Percentiles rank a stretch among this genome's conserved stretches.
These are phyloP conservation scores for Pseudococcus viburni DNA, from an alignment of 2,888 invertebrate species.

Conservation along the genomic window DNA sequence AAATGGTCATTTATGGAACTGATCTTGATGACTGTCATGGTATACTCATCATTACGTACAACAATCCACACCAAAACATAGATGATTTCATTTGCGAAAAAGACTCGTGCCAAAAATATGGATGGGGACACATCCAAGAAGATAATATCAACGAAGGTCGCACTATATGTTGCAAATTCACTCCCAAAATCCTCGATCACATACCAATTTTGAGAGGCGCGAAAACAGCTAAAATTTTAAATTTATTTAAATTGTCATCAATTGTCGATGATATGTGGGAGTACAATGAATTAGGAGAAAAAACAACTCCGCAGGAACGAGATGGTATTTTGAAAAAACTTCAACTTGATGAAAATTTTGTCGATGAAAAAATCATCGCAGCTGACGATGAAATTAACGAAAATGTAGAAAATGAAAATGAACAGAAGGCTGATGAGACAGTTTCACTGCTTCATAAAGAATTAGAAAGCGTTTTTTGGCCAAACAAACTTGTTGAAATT, in stretches of 20 bases:
- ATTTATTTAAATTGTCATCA: neutral
- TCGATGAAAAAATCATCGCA: no score
- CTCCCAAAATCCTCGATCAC: neutral
- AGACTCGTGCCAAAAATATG: neutral
- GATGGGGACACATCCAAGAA: neutral
- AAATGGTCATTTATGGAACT: neutral
- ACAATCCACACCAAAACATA: neutral
- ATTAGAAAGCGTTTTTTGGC: no score
- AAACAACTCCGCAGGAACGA: no score
- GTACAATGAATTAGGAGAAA: no score
- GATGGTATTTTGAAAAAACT: no score
- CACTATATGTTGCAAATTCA: slow-evolving; percentile 1
- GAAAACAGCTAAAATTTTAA: neutral
- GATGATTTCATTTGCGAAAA: neutral
- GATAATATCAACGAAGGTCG: neutral
- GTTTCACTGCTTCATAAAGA: no score
- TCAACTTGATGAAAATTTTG: no score
- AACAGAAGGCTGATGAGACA: no score
- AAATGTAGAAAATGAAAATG: no score
- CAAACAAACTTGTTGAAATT: no score
- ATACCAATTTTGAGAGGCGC: neutral
- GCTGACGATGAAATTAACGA: no score
- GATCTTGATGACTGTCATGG: neutral
- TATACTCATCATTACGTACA: neutral
- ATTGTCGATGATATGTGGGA: no score